Evolutionary conservation across 2,888 invertebrate species (phyloP).

Genomic region (Choristoneura rosaceana): DNA sequence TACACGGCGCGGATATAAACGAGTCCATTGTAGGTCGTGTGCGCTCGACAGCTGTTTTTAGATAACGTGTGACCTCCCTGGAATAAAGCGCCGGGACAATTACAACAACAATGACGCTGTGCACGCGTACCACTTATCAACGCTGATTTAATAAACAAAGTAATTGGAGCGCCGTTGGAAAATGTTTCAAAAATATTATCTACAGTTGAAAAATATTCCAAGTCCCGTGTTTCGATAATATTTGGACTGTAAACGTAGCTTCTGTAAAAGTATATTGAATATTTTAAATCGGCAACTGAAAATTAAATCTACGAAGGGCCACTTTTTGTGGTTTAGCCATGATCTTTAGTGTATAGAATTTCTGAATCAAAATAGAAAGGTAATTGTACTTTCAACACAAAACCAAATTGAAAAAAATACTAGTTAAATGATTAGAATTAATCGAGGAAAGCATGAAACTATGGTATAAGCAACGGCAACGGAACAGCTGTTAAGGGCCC

Average conservation of each 20-base stretch:
- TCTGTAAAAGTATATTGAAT: background rate
- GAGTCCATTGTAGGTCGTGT: conserved; percentile 77
- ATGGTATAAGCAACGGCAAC: conserved; percentile 40
- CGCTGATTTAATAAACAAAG: conserved; percentile 39
- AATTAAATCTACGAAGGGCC: no score
- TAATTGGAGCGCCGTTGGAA: conserved; percentile 19
- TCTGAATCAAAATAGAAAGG: background rate
- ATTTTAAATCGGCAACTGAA: background rate
- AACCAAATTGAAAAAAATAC: background rate
- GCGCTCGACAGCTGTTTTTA: conserved; percentile 79
- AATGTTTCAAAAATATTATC: background rate
- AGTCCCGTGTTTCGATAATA: background rate
- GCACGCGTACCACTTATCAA: conserved; percentile 51
- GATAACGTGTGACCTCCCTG: conserved; percentile 80
- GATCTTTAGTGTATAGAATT: background rate
- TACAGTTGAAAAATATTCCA: background rate
- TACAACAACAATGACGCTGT: conserved; percentile 63
- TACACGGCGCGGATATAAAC: conserved; percentile 76
- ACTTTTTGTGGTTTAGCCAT: no score
- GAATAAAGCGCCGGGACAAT: conserved; percentile 74
- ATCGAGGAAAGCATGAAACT: background rate
- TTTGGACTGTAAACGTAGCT: background rate
- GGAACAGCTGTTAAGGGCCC: conserved; percentile 51
- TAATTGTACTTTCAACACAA: no score
- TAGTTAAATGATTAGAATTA: background rate